Conservation (phyloP, 2,797 vertebrate species). For the Aphelocoma californica region DNA sequence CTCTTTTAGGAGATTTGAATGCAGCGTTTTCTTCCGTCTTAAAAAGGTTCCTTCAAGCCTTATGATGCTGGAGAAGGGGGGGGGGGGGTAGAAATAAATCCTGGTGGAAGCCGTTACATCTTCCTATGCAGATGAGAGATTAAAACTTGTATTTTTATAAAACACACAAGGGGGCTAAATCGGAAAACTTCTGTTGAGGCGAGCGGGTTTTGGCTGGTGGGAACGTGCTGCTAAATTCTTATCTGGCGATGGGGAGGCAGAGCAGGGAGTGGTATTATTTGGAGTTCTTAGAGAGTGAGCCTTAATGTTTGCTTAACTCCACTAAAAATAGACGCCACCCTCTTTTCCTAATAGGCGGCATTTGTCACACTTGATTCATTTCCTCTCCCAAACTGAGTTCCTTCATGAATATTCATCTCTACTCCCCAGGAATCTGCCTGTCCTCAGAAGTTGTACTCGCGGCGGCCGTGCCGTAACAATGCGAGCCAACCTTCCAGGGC, state of each 20-base stretch:
- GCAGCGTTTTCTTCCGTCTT: slow-evolving; percentile 58
- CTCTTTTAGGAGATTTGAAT: slow-evolving; percentile 62
- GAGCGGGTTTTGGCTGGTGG: slow-evolving; percentile 34
- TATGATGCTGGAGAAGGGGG: not conserved
- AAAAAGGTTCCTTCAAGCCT: slow-evolving; percentile 56
- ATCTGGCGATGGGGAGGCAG: slow-evolving; percentile 7
- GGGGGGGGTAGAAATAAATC: not conserved
- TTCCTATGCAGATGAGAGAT: slow-evolving; percentile 46
- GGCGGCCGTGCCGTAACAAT: not conserved
- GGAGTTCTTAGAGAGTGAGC: slow-evolving; percentile 67
- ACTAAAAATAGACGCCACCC: slow-evolving; percentile 72
- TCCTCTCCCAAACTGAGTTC: slow-evolving; percentile 65
- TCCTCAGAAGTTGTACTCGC: slow-evolving; percentile 46
- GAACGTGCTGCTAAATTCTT: slow-evolving; percentile 22
- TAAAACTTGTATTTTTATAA: slow-evolving; percentile 51
- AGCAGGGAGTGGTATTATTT: slow-evolving; percentile 33
- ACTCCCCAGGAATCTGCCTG: slow-evolving; percentile 55
- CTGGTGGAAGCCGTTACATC: slow-evolving; percentile 30
- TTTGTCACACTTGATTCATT: slow-evolving; percentile 74
- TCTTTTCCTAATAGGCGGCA: slow-evolving; percentile 72
- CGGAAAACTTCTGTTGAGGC: slow-evolving; percentile 23
- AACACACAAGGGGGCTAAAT: slow-evolving; percentile 5
- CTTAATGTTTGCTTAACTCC: slow-evolving; percentile 67
- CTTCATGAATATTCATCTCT: slow-evolving; percentile 74
- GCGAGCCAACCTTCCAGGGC: not conserved